phyloP scores from a whole-genome alignment of 2,113 vertebrate species.

The Donacobius atricapilla region DNA sequence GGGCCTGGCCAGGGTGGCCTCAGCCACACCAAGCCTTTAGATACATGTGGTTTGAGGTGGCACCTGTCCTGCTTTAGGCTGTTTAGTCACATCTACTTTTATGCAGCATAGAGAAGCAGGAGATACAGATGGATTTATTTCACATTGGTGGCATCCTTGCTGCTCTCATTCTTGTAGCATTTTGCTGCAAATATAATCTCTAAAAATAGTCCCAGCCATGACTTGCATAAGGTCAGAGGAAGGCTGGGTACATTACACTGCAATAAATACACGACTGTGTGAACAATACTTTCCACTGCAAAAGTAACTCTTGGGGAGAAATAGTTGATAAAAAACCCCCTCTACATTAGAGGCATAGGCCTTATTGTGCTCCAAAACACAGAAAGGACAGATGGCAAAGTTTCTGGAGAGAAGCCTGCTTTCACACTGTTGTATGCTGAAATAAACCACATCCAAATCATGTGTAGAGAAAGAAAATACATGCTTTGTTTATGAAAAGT shows the following conservation, averaged over 20 bases:
- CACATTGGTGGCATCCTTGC: constrained; percentile 2
- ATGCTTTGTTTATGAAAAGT: background rate
- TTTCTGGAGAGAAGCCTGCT: background rate
- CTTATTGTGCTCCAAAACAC: background rate
- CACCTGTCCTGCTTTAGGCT: background rate
- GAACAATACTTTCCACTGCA: constrained; percentile 50
- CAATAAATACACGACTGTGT: background rate
- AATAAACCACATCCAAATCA: background rate
- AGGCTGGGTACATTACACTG: constrained; percentile 20
- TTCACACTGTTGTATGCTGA: background rate
- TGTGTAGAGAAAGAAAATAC: background rate
- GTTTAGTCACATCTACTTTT: background rate
- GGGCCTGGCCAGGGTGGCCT: background rate
- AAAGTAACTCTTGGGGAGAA: background rate
- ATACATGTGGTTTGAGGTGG: background rate
- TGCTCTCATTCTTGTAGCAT: constrained; percentile 54
- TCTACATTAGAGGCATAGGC: background rate
- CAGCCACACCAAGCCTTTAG: background rate
- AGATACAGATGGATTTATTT: constrained; percentile 20
- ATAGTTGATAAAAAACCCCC: background rate
- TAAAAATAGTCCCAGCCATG: constrained; percentile 63
- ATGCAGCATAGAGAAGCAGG: background rate
- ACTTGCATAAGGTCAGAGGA: constrained; percentile 63
- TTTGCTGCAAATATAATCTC: constrained; percentile 54
- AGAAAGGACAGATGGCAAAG: background rate